Evolutionary conservation across 2,113 vertebrate species (phyloP).

Genomic region (Pitta sordida): DNA sequence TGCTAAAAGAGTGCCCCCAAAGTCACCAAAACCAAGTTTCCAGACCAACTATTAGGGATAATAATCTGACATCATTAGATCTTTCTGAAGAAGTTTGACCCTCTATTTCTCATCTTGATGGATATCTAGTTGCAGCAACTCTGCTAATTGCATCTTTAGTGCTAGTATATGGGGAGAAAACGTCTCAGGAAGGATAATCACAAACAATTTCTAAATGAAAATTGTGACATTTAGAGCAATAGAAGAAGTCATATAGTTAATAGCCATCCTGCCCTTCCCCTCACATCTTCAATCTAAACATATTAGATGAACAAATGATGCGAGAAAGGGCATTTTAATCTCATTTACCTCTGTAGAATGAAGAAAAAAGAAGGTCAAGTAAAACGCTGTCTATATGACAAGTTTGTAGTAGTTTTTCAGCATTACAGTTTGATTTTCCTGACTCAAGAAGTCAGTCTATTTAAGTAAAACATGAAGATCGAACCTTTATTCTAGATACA

Average conservation of each 20-base stretch:
- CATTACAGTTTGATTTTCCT: not conserved
- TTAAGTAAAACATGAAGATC: not conserved
- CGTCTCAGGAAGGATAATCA: not conserved
- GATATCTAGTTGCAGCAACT: not conserved
- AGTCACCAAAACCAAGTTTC: not conserved
- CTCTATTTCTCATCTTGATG: not conserved
- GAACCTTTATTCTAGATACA: not conserved
- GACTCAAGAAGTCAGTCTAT: not conserved
- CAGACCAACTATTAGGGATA: not conserved
- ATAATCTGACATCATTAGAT: not conserved
- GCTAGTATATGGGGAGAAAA: accelerated
- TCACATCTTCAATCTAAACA: not conserved
- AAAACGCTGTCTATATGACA: not conserved
- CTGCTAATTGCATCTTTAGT: not conserved
- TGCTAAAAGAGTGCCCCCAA: not conserved
- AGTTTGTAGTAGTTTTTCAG: not conserved
- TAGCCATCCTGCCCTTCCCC: not conserved
- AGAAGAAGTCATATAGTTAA: not conserved
- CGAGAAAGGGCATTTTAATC: not conserved
- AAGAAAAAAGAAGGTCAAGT: not conserved
- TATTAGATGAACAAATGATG: not conserved
- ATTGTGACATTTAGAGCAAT: not conserved
- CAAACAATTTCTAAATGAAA: not conserved
- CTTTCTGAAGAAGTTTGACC: not conserved
- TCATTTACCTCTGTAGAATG: not conserved